Conservation (phyloP, 2,113 vertebrate genomes). For the Limanda limanda region DNA sequence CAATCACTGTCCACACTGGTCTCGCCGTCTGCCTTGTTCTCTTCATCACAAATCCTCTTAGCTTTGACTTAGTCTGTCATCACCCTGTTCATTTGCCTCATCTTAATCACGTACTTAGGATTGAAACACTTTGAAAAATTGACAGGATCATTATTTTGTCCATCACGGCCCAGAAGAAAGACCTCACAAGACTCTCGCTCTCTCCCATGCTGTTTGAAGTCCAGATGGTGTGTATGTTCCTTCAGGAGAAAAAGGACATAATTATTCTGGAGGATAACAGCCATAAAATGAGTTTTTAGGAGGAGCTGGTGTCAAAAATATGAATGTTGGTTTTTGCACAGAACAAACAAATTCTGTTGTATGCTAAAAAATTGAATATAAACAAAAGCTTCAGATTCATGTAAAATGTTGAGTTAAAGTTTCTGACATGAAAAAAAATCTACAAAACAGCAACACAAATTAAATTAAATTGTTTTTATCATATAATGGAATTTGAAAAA, state of each 20-base stretch:
- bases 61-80: constrained; percentile 64
- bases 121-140: constrained; percentile 83
- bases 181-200: constrained; percentile 66
- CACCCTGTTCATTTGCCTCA: constrained; percentile 67
- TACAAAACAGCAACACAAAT: constrained; percentile 10
- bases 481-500: background rate
- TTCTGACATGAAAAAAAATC: background rate
- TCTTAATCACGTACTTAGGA: constrained; percentile 69
- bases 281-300: constrained; percentile 51
- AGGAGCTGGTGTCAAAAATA: constrained; percentile 32
- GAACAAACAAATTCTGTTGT: constrained; percentile 56
- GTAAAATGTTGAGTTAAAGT: constrained; percentile 46
- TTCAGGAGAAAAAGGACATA: constrained; percentile 59
- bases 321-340: constrained; percentile 43
- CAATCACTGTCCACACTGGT: constrained; percentile 20
- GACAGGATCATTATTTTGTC: constrained; percentile 85
- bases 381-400: constrained; percentile 50
- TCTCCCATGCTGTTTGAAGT: constrained; percentile 77
- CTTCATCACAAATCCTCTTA: constrained; percentile 40
- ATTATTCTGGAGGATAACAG: constrained; percentile 62
- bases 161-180: constrained; percentile 74
- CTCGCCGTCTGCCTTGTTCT: constrained; percentile 41
- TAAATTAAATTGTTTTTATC: constrained; percentile 1
- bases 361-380: constrained; percentile 7
- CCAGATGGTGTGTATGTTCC: constrained; percentile 63